Evolutionary conservation across 2,113 vertebrate species (phyloP).

Genomic region (Anolis sagrei): DNA sequence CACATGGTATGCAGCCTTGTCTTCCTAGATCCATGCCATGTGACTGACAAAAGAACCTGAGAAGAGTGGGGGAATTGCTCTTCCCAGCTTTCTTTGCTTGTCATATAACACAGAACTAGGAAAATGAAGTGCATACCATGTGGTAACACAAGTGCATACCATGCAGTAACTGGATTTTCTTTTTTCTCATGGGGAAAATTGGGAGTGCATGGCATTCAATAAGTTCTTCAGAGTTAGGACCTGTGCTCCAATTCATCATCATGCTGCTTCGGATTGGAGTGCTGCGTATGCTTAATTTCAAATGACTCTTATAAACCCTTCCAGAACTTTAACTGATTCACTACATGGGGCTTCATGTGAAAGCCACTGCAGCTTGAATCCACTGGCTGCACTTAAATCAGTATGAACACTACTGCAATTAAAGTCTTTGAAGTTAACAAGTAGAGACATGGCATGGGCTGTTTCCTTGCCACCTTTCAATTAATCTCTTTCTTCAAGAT

Average conservation of each 20-base stretch:
- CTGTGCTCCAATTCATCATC: neutral
- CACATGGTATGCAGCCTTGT: too few relatives aligned
- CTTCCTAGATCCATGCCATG: too few relatives aligned
- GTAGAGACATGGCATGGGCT: neutral
- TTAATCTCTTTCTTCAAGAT: constrained; percentile 1
- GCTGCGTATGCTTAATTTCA: neutral
- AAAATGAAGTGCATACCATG: too few relatives aligned
- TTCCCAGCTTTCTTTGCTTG: too few relatives aligned
- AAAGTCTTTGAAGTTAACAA: constrained; percentile 15
- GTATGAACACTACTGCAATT: neutral
- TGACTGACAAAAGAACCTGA: too few relatives aligned
- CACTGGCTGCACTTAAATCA: constrained; percentile 11
- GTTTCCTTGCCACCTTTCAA: neutral
- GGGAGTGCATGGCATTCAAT: neutral
- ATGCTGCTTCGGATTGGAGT: neutral
- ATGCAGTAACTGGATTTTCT: too few relatives aligned
- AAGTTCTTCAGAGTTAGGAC: neutral
- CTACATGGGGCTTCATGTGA: neutral
- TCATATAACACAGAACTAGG: too few relatives aligned
- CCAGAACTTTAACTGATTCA: neutral
- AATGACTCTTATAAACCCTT: neutral
- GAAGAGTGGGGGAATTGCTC: too few relatives aligned
- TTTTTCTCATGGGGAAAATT: too few relatives aligned
- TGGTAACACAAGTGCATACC: too few relatives aligned
- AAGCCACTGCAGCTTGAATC: neutral